Evolutionary conservation across 2,888 invertebrate genomes (phyloP).

Genomic region (Frankliniella fusca): DNA sequence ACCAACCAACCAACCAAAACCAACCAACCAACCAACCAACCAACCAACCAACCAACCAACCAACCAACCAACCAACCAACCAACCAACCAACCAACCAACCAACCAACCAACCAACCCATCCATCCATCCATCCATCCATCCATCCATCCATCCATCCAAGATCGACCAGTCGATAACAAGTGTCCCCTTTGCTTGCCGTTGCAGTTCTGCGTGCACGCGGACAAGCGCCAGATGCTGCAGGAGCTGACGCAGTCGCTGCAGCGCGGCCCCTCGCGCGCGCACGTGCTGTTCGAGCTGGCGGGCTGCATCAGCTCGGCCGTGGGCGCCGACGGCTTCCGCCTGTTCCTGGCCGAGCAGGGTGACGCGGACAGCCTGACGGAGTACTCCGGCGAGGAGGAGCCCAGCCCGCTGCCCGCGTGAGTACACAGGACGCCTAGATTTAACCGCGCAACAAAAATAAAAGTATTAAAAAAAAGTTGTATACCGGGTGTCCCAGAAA

Average conservation of each 20-base stretch:
- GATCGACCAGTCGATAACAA: background rate
- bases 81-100: too few species aligned
- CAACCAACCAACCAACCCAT: too few species aligned
- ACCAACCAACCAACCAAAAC: too few species aligned
- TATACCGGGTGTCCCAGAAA: too few species aligned
- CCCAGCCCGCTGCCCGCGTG: background rate
- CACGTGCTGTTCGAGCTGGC: constrained; percentile 64
- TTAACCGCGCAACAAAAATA: too few species aligned
- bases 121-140: too few species aligned
- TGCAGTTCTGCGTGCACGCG: constrained; percentile 57
- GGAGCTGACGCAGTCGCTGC: constrained; percentile 59
- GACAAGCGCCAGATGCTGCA: constrained; percentile 61
- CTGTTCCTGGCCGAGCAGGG: constrained; percentile 55
- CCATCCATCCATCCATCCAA: too few species aligned
- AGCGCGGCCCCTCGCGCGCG: constrained; percentile 58
- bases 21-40: too few species aligned
- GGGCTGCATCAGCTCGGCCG: constrained; percentile 59
- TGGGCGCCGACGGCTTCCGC: constrained; percentile 63
- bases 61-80: too few species aligned
- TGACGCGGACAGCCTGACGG: constrained; percentile 46
- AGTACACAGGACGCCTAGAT: background rate
- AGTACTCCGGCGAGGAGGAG: constrained; percentile 47
- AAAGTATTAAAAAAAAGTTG: too few species aligned
- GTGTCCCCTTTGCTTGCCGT: too few species aligned
- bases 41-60: too few species aligned